Evolutionary conservation across 2,888 invertebrate genomes (phyloP), one percentile per base, ranked within the genome.

Genomic region (Apodemia zela): DNA sequence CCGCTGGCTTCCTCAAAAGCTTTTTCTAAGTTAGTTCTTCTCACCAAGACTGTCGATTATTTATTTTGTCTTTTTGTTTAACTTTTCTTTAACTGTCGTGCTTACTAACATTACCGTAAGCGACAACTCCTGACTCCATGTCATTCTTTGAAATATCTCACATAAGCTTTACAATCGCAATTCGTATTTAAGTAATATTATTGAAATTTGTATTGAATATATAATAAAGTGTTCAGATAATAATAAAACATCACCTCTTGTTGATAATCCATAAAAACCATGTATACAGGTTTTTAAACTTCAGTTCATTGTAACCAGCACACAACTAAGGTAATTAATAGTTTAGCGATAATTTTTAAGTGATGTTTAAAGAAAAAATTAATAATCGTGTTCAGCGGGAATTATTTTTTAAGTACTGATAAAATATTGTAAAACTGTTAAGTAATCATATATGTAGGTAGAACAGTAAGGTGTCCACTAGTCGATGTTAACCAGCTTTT

Each of bases 1-100:
- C 97, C 87, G 96, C 97, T 92, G 97, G 97, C 93, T 97, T 97
- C 95, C 95, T 97, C 92, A 97, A 97, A 94, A 97, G 97, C 95
- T 97, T 97, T 94, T 97, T 97, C 95, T 97, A 97, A 96, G 84
- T 88, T 88, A 86, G 78, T 82, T 82, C 85, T 87, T 83, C 84
- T 85, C 89, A 88, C 85, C 88, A 90, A 90, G 91, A 90, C 91
- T 90, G 90, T 87, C 87, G 75, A 87, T 87, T 70, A 76, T 87
- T 90, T 83, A 75, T 85, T 87, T 89, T 86, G 82, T 85, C 81
- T 81, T 82, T 85, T 84, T 80, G 70, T 71, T 69, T 72, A 49
- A 71, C 69, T 79, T 85, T 82, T 80, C 79, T 85, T 86, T 86
- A 75, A 84, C 79, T 75, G 83, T 85, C 85, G 81, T 69, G 75